Conservation (phyloP, 2,113 vertebrate species). For the Rhizomys pruinosus region DNA sequence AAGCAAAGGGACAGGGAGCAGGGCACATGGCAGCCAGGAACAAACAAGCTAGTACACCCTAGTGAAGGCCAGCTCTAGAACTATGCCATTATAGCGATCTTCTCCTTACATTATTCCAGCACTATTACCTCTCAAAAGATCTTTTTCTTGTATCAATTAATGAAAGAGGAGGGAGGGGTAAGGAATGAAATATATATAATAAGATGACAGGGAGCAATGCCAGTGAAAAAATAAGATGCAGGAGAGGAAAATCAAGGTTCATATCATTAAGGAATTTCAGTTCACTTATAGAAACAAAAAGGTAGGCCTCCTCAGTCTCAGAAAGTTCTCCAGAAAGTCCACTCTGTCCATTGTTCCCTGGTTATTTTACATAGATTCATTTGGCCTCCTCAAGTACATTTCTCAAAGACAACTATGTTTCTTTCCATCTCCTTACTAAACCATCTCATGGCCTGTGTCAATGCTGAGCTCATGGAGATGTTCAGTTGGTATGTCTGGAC, state of each 20-base stretch:
- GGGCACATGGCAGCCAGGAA: not conserved
- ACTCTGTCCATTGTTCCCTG: not conserved
- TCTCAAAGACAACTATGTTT: not conserved
- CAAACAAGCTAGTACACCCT: not conserved
- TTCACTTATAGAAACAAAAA: not conserved
- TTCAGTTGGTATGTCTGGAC: not conserved
- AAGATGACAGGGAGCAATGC: not conserved
- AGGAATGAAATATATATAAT: not conserved
- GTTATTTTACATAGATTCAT: not conserved
- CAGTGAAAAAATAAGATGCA: not conserved
- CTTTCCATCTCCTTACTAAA: not conserved
- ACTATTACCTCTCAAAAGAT: not conserved
- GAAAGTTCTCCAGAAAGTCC: not conserved
- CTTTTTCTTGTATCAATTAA: not conserved
- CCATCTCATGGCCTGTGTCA: not conserved
- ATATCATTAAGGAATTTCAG: not conserved
- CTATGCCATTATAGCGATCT: no score
- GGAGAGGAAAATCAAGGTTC: not conserved
- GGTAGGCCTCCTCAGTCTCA: rapidly evolving
- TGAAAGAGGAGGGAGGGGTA: not conserved
- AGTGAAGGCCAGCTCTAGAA: not conserved
- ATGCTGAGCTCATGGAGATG: not conserved
- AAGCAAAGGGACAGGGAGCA: no score
- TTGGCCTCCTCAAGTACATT: not conserved
- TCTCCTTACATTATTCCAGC: not conserved